Evolutionary conservation across 2,888 invertebrate species (phyloP).

Genomic region (Lumbricus terrestris): DNA sequence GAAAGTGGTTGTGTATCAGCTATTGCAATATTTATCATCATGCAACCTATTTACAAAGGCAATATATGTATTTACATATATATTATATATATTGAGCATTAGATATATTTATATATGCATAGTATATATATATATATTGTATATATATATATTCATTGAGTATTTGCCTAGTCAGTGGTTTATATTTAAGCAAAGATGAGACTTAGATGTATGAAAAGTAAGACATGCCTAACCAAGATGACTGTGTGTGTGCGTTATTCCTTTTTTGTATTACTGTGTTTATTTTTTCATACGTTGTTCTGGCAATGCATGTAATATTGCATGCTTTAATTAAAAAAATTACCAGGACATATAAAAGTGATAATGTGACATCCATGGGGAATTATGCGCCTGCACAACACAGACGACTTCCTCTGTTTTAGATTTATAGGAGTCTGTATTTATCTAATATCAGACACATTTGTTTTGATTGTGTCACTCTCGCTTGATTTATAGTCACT

Average conservation of each 20-base stretch:
- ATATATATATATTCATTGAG: neutral
- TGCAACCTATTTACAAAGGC: too few species aligned
- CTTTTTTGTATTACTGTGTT: neutral
- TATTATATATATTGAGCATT: too few species aligned
- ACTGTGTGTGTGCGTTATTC: neutral
- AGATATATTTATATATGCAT: too few species aligned
- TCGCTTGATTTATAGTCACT: neutral
- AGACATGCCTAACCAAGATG: neutral
- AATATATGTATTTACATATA: too few species aligned
- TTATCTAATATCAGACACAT: neutral
- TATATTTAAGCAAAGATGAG: neutral
- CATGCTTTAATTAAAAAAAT: neutral
- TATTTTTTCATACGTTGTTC: neutral
- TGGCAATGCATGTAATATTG: neutral
- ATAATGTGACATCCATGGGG: neutral
- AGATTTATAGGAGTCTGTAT: neutral
- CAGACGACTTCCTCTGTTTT: neutral
- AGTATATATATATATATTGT: too few species aligned
- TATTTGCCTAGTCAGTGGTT: neutral
- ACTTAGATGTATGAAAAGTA: neutral
- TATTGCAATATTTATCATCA: too few species aligned
- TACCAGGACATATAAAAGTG: neutral
- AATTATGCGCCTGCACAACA: neutral
- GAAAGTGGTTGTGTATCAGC: too few species aligned
- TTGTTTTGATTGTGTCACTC: neutral